Evolutionary conservation across 2,888 invertebrate species (phyloP).

Genomic region (Gonocerus acuteangulatus): DNA sequence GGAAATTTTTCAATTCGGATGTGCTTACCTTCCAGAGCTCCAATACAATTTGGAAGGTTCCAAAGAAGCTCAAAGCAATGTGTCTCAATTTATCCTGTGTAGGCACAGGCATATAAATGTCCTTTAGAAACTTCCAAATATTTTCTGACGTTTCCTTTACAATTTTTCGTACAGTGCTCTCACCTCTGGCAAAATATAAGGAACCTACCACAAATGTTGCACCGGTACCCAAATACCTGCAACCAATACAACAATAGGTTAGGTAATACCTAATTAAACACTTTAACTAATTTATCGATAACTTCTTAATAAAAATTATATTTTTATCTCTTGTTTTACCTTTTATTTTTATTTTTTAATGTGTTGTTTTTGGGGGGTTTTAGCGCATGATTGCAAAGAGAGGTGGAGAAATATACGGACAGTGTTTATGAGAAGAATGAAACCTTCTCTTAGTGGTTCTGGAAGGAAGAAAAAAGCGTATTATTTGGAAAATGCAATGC

Average conservation of each 20-base stretch:
- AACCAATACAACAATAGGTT: constrained; percentile 38
- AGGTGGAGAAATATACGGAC: constrained; percentile 35
- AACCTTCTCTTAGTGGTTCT: too few species aligned
- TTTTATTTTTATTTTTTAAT: background rate
- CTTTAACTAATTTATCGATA: too few species aligned
- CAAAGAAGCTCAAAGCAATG: background rate
- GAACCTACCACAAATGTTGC: constrained; percentile 25
- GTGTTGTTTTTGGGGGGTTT: constrained; percentile 28
- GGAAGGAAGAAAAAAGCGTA: too few species aligned
- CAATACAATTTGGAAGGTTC: constrained; percentile 7
- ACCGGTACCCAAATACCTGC: too few species aligned
- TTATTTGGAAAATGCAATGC: too few species aligned
- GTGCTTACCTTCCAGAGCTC: too few species aligned
- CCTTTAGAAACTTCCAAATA: constrained; percentile 16
- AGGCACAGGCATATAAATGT: constrained; percentile 34
- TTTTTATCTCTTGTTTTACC: too few species aligned
- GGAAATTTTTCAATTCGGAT: background rate
- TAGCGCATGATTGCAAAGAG: constrained; percentile 34
- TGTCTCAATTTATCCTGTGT: constrained; percentile 30
- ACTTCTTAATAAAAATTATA: background rate
- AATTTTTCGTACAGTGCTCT: constrained; percentile 37
- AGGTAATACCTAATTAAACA: too few species aligned
- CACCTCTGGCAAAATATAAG: constrained; percentile 37
- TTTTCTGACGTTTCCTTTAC: too few species aligned
- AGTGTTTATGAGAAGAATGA: too few species aligned